Conservation (phyloP, 92 coral and sea anemone species). For the Actinostola sp. region DNA sequence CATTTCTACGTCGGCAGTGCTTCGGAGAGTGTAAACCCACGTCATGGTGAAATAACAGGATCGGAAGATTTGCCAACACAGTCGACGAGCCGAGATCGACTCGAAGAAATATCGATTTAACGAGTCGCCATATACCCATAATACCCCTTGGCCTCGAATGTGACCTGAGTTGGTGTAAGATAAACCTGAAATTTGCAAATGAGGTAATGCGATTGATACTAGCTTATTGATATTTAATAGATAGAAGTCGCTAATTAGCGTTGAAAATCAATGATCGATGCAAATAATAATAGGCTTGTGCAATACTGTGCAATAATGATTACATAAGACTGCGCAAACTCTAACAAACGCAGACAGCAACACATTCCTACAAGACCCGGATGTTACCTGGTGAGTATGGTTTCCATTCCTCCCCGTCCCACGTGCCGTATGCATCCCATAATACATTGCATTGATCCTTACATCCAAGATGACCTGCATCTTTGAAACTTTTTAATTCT, state of each 20-base stretch:
- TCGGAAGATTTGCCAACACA: constrained; percentile 77
- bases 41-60: constrained; percentile 87
- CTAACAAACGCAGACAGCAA: no score
- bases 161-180: constrained; percentile 62
- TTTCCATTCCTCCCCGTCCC: constrained; percentile 67
- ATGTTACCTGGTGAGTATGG: constrained; percentile 58
- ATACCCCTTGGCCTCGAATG: constrained; percentile 74
- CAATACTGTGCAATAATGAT: no score
- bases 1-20: constrained; percentile 79
- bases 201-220: no score
- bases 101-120: constrained; percentile 80
- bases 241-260: not conserved
- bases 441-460: constrained; percentile 70
- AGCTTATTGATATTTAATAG: no score
- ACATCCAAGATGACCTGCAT: constrained; percentile 74
- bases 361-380: not conserved
- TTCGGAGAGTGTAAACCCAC: constrained; percentile 79
- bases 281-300: no score
- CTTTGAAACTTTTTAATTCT: constrained; percentile 70
- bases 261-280: not conserved
- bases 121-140: constrained; percentile 88
- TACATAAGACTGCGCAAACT: no score
- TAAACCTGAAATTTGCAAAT: constrained; percentile 35
- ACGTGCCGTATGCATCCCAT: constrained; percentile 78
- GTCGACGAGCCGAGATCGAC: constrained; percentile 61